A percentile compares a stretch with the other conserved stretches of the same genome.
Conservation (phyloP, 2,888 invertebrate genomes). For the Argyra leucocephala region DNA sequence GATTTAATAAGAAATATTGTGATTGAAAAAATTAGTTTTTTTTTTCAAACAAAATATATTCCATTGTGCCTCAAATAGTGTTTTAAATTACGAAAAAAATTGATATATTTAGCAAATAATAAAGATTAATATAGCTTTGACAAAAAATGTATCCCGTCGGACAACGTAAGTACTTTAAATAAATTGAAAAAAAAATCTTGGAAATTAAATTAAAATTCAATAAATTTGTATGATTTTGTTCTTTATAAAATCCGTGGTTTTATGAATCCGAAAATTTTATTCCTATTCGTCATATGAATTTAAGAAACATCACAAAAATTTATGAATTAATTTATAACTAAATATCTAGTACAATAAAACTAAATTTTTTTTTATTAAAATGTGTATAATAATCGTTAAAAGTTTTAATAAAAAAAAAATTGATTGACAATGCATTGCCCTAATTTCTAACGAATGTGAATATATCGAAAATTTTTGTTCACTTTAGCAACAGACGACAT, state of each 20-base stretch:
- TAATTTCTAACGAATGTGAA: neutral
- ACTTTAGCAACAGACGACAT: neutral
- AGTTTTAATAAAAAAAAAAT: neutral
- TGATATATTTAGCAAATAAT: neutral
- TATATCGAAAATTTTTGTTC: neutral
- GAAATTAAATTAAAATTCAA: too few species aligned
- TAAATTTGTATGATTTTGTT: too few species aligned
- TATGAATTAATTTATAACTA: neutral
- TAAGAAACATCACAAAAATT: neutral
- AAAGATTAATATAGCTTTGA: slow-evolving; percentile 21
- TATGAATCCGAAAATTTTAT: too few species aligned
- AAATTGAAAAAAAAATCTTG: neutral
- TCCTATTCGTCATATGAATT: neutral
- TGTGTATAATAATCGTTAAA: neutral
- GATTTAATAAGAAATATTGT: slow-evolving; percentile 27
- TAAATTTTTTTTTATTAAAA: neutral
- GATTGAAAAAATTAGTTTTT: slow-evolving; percentile 26
- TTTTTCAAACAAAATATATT: slow-evolving; percentile 22
- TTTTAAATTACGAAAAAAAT: slow-evolving; percentile 22
- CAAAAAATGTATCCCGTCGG: slow-evolving; percentile 57
- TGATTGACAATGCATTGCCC: neutral
- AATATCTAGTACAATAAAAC: neutral
- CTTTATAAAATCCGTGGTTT: too few species aligned
- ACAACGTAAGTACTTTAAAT: slow-evolving; percentile 50
- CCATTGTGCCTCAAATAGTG: slow-evolving; percentile 25